Conservation (phyloP, 2,888 invertebrate genomes). For the Lacanobia oleracea region DNA sequence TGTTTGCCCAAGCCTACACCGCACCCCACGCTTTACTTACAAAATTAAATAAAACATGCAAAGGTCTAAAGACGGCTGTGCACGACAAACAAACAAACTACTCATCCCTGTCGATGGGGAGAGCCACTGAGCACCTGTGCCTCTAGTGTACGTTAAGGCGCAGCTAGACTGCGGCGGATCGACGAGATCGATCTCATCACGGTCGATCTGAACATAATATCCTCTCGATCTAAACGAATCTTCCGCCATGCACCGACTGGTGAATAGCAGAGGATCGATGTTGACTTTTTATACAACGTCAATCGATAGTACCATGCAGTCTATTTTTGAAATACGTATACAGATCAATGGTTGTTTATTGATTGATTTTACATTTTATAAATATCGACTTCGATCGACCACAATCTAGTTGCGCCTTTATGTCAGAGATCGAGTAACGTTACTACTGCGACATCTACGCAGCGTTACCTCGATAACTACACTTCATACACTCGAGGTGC, state of each 20-base stretch:
- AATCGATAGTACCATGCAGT: neutral
- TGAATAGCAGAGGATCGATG: too few relatives aligned
- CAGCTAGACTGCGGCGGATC: conserved; percentile 10
- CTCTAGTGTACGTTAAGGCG: conserved; percentile 40
- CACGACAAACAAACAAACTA: conserved; percentile 73
- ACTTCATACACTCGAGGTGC: conserved; percentile 38
- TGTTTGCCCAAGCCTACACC: conserved; percentile 67
- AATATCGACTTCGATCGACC: conserved; percentile 9
- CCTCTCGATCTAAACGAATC: too few relatives aligned
- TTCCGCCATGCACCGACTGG: too few relatives aligned
- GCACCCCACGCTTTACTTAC: conserved; percentile 72
- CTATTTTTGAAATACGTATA: neutral
- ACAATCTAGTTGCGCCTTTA: conserved; percentile 20
- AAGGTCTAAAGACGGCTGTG: conserved; percentile 87
- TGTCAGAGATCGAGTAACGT: conserved; percentile 18
- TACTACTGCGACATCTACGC: conserved; percentile 29
- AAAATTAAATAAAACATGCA: conserved; percentile 67
- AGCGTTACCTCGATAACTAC: conserved; percentile 35
- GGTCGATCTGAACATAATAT: neutral
- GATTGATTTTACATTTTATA: neutral
- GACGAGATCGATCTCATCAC: conserved; percentile 2
- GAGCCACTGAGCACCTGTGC: conserved; percentile 62
- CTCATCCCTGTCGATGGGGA: conserved; percentile 63
- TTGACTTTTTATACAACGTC: neutral
- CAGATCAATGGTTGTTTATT: neutral